Percentiles rank a stretch among this genome's conserved stretches.
These are phyloP conservation scores for Strix aluco DNA, from an alignment of 2,113 vertebrate genomes.

Conservation along the genomic window DNA sequence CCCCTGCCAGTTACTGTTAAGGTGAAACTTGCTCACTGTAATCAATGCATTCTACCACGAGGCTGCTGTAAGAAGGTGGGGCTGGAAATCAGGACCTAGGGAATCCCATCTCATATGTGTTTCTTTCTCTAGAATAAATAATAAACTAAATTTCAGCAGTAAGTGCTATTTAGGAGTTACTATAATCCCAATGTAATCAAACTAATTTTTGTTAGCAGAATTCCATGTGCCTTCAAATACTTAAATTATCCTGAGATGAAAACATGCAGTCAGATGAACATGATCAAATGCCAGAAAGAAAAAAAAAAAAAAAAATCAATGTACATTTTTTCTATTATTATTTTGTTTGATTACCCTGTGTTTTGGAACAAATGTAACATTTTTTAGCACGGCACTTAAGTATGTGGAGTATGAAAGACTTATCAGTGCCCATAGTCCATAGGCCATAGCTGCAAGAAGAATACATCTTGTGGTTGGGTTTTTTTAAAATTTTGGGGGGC, in stretches of 20 bases:
- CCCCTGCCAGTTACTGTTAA: neutral
- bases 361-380: neutral
- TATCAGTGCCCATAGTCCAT: neutral
- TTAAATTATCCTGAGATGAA: neutral
- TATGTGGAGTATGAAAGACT: neutral
- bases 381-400: neutral
- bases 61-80: neutral
- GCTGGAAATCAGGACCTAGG: neutral
- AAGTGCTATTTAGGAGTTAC: neutral
- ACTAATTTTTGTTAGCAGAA: neutral
- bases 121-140: neutral
- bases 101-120: neutral
- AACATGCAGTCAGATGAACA: neutral
- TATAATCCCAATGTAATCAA: neutral
- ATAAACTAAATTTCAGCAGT: neutral
- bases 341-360: neutral
- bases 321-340: neutral
- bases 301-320: neutral
- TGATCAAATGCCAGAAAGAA: neutral
- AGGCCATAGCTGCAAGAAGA: neutral
- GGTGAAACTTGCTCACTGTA: neutral
- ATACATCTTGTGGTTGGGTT: neutral
- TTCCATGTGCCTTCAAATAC: neutral
- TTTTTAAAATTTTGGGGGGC: fast-evolving
- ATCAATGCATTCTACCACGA: neutral